Base-by-base conservation (phyloP, 2,888 invertebrate species). In the Acronicta alni region DNA sequence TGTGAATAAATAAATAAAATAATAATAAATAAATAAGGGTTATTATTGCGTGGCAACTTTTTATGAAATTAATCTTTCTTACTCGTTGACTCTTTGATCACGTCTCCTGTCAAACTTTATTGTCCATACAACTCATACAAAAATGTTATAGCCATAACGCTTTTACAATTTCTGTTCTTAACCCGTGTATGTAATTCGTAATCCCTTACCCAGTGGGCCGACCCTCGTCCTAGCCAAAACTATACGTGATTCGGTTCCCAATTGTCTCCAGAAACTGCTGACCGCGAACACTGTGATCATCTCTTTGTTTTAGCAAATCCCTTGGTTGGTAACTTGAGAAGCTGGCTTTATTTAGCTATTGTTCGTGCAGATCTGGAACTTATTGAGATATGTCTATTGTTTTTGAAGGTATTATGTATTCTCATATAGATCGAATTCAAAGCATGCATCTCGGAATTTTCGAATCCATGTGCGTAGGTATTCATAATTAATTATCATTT, bases 231-330 rank as follows among this genome's bases (percentile, higher is more conserved):
- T 44, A 61, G 58, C 60, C 62, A 49, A 71, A 66, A 67, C 67
- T 62, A 62, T 60, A 82, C 81, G 82, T 81, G 83, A 68, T 65
- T 60, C 63, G 79, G 48, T 55, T 81, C 55, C 76, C 70, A 79
- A 81, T 67, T 48, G 60, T 18, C 39, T 49, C 53, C 35, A 43
- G 52, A 58, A 67, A 72, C 63, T 75, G 70, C 69, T 68, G 71
- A 72, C 73, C 61, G 58, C 60, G 45, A 57, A 55, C 63, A 60
- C 59, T 59, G 23, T 71, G 78, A 80, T 77, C 76, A 74, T 73
- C 67, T 79, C 69, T 79, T 79, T 82, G 76, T 79, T 75, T 77
- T 61, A 56, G 57, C 63, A 70, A 77, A 79, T 63, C 70, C 75
- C 76, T 79, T 79, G 60, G 66, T 72, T 73, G 73, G 64, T 52